Evolutionary conservation across 2,797 vertebrate genomes (phyloP).

Genomic region (Scyliorhinus canicula): DNA sequence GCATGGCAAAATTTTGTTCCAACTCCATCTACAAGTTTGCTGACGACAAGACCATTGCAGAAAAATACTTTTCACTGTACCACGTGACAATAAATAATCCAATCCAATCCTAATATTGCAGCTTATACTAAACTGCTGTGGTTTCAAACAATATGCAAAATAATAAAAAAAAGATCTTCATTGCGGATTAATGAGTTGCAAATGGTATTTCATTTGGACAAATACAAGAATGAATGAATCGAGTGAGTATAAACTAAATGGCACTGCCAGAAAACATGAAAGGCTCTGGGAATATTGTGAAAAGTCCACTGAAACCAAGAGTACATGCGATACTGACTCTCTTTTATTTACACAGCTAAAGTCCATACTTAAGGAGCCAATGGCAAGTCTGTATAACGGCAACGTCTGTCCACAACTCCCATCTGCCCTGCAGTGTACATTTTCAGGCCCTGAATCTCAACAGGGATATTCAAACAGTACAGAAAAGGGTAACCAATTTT

Average conservation of each 20-base stretch:
- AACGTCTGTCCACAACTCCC: not conserved
- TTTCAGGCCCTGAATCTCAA: not conserved
- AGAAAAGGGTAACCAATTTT: not conserved
- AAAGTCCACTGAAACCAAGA: not conserved
- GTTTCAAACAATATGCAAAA: not conserved
- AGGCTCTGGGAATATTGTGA: not conserved
- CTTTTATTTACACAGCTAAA: not conserved
- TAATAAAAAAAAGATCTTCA: not conserved
- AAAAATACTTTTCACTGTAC: too few relatives aligned
- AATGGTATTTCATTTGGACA: not conserved
- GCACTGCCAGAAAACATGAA: not conserved
- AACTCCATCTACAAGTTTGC: too few relatives aligned
- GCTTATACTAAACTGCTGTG: not conserved
- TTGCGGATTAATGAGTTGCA: not conserved
- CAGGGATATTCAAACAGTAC: not conserved
- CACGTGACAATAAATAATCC: too few relatives aligned
- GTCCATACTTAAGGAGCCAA: not conserved
- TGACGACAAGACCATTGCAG: too few relatives aligned
- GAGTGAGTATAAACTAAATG: not conserved
- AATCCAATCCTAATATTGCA: not conserved
- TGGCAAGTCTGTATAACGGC: not conserved
- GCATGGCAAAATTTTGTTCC: too few relatives aligned
- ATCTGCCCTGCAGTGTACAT: not conserved
- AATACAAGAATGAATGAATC: not conserved
- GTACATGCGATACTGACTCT: not conserved